Evolutionary conservation across 2,797 vertebrate genomes (phyloP).

Genomic region (Prunella strophiata): DNA sequence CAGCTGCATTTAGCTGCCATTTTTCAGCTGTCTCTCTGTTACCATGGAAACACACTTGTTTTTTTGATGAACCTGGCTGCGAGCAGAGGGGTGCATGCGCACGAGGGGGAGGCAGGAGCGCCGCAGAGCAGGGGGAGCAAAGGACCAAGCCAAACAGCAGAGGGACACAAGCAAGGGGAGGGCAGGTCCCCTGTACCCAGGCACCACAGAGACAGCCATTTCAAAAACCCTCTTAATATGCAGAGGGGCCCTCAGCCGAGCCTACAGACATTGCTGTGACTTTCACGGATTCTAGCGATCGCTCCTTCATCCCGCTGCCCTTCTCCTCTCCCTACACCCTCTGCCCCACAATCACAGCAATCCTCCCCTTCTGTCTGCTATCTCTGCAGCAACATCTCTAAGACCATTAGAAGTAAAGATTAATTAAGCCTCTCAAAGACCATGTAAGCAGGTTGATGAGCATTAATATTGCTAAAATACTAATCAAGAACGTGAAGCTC

Average conservation of each 20-base stretch:
- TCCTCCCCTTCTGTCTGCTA: background rate
- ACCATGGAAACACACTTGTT: constrained; percentile 83
- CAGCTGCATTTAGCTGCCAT: constrained; percentile 89
- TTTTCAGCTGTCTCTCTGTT: constrained; percentile 89
- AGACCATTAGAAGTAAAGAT: background rate
- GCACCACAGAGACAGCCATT: background rate
- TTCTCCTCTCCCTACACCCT: background rate
- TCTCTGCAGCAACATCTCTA: background rate
- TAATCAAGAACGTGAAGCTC: background rate
- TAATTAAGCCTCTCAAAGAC: background rate
- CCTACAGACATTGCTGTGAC: background rate
- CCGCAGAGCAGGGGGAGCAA: background rate
- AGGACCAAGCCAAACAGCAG: background rate
- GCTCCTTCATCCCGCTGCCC: background rate
- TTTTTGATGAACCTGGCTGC: constrained; percentile 58
- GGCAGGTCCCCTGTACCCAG: background rate
- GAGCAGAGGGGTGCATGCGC: background rate
- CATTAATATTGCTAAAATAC: background rate
- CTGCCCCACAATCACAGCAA: rapidly evolving
- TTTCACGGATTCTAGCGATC: background rate
- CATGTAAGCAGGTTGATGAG: background rate
- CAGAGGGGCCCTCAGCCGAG: background rate
- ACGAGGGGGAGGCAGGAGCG: background rate
- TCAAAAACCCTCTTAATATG: background rate
- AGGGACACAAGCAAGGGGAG: background rate